Percentiles rank a stretch among this genome's conserved stretches.
Evolutionary conservation across 2,113 vertebrate species (phyloP).

Genomic region (Ovis canadensis): DNA sequence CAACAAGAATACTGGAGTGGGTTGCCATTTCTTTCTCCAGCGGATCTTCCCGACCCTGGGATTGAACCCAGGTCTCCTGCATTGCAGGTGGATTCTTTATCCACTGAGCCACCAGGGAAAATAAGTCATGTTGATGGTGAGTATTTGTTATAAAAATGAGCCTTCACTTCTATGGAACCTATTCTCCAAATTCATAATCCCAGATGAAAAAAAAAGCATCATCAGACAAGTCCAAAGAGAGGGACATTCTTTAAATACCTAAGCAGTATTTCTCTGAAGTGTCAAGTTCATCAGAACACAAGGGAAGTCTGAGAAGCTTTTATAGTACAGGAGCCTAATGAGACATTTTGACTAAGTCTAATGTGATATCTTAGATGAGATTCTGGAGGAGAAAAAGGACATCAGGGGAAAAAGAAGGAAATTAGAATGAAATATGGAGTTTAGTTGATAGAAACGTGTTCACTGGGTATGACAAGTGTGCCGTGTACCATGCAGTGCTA

Average conservation of each 20-base stretch:
- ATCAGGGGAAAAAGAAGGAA: not conserved
- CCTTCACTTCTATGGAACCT: not conserved
- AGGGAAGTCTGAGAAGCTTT: not conserved
- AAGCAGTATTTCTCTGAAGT: not conserved
- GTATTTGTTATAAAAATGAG: not conserved
- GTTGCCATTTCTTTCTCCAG: not conserved
- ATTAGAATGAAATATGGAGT: not conserved
- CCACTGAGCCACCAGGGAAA: not conserved
- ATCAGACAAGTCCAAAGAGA: not conserved
- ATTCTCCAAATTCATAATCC: not conserved
- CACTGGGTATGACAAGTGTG: not conserved
- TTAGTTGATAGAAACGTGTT: not conserved
- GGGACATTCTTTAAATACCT: not conserved
- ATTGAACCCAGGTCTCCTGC: not conserved
- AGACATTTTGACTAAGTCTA: not conserved
- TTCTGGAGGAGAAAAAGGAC: not conserved
- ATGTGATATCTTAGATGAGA: not conserved
- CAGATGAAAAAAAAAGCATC: not conserved
- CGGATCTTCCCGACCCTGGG: not conserved
- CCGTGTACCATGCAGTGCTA: not conserved
- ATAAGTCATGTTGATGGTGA: not conserved
- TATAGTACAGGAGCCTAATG: not conserved
- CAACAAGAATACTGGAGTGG: not conserved
- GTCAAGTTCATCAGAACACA: not conserved
- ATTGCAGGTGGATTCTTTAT: not conserved